Conservation (phyloP, 2,888 invertebrate genomes). For the Endotricha flammealis region DNA sequence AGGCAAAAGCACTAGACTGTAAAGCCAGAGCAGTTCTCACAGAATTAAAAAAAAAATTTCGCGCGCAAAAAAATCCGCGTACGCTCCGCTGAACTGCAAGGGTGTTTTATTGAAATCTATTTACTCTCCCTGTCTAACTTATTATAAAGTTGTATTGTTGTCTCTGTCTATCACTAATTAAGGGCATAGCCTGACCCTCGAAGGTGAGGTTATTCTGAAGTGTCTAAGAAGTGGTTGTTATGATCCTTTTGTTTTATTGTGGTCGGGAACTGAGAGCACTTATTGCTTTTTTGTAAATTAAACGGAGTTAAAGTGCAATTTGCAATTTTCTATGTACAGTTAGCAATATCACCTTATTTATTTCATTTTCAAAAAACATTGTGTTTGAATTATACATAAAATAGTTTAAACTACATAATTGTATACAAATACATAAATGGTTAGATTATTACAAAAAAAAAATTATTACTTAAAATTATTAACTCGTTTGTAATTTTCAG, state of each 20-base stretch:
- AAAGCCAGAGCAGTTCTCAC: conserved; percentile 49
- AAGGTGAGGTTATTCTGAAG: conserved; percentile 50
- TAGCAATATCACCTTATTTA: no score
- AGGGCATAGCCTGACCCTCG: conserved; percentile 61
- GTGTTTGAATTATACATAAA: no score
- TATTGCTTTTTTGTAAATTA: conserved; percentile 41
- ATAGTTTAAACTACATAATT: no score
- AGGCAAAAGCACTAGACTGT: conserved; percentile 52
- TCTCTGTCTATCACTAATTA: conserved; percentile 56
- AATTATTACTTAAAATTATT: no score
- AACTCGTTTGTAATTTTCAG: no score
- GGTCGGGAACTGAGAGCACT: conserved; percentile 45
- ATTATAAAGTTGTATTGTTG: conserved; percentile 18
- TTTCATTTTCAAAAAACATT: no score
- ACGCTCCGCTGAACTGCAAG: conserved; percentile 55
- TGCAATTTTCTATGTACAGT: no score
- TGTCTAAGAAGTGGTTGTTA: conserved; percentile 62
- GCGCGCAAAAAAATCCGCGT: conserved; percentile 59
- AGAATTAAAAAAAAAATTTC: conserved; percentile 33
- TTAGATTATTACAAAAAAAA: no score
- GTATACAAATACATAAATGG: background rate
- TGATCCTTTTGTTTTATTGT: conserved; percentile 68
- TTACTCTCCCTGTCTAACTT: conserved; percentile 36
- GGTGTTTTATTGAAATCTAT: conserved; percentile 59
- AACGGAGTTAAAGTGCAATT: conserved; percentile 23